phyloP scores from a whole-genome alignment of 2,797 vertebrate species.

The Tachyglossus aculeatus region DNA sequence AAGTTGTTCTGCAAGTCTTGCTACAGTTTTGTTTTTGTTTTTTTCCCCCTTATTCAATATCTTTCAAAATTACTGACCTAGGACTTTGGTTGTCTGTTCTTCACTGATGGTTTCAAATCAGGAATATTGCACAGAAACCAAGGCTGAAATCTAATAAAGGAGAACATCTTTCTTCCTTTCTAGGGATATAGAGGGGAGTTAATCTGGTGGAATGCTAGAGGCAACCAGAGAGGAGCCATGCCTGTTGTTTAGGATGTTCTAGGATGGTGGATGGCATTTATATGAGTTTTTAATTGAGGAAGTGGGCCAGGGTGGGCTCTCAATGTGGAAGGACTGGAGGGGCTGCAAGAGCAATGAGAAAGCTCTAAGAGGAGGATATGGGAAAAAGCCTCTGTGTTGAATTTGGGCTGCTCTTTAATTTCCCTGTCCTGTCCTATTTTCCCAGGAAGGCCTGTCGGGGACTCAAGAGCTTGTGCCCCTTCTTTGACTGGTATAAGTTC shows the following conservation, averaged over 20 bases:
- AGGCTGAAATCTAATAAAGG: slow-evolving; percentile 30
- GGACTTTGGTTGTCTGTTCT: slow-evolving; percentile 9
- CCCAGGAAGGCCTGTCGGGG: too few species aligned
- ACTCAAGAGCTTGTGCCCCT: too few species aligned
- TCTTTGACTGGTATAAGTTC: too few species aligned
- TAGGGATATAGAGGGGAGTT: background rate
- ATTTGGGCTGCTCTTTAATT: too few species aligned
- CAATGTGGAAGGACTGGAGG: background rate
- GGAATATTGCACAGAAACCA: slow-evolving; percentile 11
- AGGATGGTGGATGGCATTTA: background rate
- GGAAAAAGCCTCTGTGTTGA: too few species aligned
- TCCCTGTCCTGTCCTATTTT: too few species aligned
- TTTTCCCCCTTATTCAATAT: slow-evolving; percentile 4
- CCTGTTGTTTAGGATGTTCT: background rate
- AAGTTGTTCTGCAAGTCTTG: background rate
- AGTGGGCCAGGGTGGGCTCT: background rate
- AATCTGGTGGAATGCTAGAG: background rate
- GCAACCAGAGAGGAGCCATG: background rate
- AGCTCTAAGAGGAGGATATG: too few species aligned
- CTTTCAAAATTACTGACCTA: slow-evolving; percentile 32
- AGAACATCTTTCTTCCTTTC: slow-evolving; percentile 22
- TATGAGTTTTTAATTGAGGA: background rate
- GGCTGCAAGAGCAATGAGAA: background rate
- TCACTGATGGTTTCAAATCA: slow-evolving; percentile 31
- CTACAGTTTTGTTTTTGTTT: slow-evolving; percentile 4